Conservation (phyloP, 2,797 vertebrate genomes). For the Leptodactylus fallax region DNA sequence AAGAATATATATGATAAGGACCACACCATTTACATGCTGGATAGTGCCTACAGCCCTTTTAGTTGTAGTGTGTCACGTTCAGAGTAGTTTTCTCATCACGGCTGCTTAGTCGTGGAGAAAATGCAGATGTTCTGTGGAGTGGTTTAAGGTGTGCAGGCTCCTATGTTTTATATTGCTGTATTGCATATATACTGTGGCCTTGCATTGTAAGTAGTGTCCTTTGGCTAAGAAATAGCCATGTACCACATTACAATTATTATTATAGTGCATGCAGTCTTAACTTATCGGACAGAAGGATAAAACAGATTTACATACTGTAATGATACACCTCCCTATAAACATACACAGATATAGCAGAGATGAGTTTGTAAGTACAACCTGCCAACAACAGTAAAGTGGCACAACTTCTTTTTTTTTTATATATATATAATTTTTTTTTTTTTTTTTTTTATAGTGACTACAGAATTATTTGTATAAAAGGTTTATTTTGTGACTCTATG, state of each 20-base stretch:
- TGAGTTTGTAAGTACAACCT: neutral
- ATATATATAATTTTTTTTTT: neutral
- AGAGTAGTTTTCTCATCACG: neutral
- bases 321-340: neutral
- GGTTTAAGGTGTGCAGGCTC: neutral
- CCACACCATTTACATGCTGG: neutral
- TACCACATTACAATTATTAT: neutral
- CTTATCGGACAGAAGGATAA: too few species aligned
- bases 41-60: neutral
- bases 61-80: neutral
- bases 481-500: too few species aligned
- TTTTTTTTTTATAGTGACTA: neutral
- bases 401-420: neutral
- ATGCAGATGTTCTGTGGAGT: neutral
- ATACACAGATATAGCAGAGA: too few species aligned
- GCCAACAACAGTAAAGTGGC: too few species aligned
- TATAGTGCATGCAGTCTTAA: neutral
- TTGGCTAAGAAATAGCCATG: neutral
- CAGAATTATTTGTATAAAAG: too few species aligned
- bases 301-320: neutral
- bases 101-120: neutral
- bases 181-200: neutral
- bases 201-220: neutral
- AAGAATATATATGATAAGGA: neutral
- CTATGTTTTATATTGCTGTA: neutral